These are phyloP conservation scores for Mythimna impura DNA, from an alignment of 2,888 invertebrate species.

Conservation along the genomic window DNA sequence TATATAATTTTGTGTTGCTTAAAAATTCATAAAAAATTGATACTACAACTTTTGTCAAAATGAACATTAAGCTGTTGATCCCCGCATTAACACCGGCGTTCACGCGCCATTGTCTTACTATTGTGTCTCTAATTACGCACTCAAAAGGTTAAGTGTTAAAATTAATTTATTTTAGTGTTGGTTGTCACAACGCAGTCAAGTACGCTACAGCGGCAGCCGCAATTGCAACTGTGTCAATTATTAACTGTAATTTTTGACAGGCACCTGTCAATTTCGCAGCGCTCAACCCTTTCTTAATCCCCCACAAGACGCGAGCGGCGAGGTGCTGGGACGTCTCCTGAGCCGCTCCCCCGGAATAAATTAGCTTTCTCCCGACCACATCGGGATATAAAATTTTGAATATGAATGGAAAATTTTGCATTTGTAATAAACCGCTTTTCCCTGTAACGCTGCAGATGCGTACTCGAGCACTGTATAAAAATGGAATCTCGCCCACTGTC, in stretches of 20 bases:
- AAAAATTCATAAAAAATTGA: not conserved
- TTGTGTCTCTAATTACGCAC: too few species aligned
- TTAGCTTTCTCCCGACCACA: constrained; percentile 93
- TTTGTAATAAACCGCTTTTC: constrained; percentile 94
- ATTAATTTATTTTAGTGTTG: not conserved
- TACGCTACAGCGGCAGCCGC: constrained; percentile 65
- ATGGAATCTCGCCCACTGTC: constrained; percentile 81
- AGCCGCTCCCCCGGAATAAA: constrained; percentile 92
- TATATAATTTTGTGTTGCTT: not conserved
- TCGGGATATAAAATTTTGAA: constrained; percentile 97
- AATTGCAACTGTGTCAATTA: constrained; percentile 86
- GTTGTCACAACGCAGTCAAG: constrained; percentile 52
- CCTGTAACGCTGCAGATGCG: constrained; percentile 87
- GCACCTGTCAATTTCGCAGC: constrained; percentile 90
- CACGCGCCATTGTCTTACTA: too few species aligned
- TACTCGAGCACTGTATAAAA: constrained; percentile 86
- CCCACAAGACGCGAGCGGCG: constrained; percentile 83
- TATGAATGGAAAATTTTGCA: constrained; percentile 97
- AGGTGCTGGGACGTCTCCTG: constrained; percentile 85
- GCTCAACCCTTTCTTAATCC: constrained; percentile 89
- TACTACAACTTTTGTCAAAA: not conserved
- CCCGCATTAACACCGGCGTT: too few species aligned
- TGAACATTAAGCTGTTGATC: too few species aligned
- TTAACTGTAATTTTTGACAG: constrained; percentile 91
- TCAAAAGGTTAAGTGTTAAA: too few species aligned